Conservation (phyloP, 1,140 invertebrate genomes). For the Euwallacea fornicatus region DNA sequence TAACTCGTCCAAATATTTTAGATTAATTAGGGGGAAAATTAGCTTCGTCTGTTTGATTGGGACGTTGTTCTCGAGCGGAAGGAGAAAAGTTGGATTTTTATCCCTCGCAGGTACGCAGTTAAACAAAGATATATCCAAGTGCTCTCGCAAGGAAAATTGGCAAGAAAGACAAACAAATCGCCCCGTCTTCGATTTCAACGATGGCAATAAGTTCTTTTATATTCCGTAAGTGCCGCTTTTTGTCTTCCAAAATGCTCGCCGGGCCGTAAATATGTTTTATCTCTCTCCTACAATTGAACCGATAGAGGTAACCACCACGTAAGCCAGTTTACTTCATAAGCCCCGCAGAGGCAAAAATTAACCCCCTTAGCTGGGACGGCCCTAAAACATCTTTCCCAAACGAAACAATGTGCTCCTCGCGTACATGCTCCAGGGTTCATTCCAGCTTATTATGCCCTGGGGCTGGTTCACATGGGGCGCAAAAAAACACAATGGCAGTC, state of each 20-base stretch:
- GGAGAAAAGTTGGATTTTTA: no score
- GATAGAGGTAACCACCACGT: no score
- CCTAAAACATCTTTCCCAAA: no score
- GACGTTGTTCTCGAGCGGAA: not conserved
- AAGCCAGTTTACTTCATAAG: no score
- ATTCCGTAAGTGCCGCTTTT: conserved; percentile 21
- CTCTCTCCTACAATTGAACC: not conserved
- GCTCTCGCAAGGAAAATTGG: conserved; percentile 11
- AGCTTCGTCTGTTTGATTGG: not conserved
- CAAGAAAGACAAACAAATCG: conserved; percentile 27
- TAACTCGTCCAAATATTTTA: conserved; percentile 17
- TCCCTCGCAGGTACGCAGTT: no score
- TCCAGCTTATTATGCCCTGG: no score
- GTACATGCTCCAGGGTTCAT: no score
- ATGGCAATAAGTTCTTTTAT: conserved; percentile 19
- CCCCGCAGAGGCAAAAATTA: no score
- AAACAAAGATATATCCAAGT: no score
- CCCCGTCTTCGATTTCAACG: conserved; percentile 18
- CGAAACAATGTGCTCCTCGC: no score
- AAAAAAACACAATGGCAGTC: not conserved
- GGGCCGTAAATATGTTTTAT: conserved; percentile 16
- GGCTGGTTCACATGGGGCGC: no score
- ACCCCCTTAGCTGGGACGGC: no score
- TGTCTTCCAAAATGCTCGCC: conserved; percentile 21
- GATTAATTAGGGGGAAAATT: conserved; percentile 17